Conservation (phyloP, 1,140 invertebrate species). For the Solenopsis invicta region DNA sequence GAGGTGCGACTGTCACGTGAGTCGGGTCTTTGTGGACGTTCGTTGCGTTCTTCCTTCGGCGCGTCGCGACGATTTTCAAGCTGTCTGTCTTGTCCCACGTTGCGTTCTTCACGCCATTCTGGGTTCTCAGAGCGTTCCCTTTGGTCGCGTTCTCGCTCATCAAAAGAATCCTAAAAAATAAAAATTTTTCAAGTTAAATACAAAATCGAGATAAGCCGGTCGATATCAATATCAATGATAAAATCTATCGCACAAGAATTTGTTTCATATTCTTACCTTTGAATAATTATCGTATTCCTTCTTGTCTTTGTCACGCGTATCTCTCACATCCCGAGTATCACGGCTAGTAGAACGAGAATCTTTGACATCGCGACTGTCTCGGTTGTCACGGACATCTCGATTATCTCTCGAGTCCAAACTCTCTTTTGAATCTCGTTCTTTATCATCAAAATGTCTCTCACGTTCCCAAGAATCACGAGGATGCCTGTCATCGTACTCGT, state of each 20-base stretch:
- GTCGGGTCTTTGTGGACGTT: slow-evolving; percentile 88
- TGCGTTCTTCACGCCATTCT: slow-evolving; percentile 82
- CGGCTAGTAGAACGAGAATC: slow-evolving; percentile 75
- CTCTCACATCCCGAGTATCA: slow-evolving; percentile 73
- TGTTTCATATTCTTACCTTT: slow-evolving; percentile 76
- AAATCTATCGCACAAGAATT: slow-evolving; percentile 9
- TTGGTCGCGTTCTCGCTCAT: slow-evolving; percentile 80
- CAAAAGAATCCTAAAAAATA: slow-evolving; percentile 85
- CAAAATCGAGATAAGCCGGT: not conserved
- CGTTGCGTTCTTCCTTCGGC: slow-evolving; percentile 77
- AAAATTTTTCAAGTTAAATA: slow-evolving; percentile 25
- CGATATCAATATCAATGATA: not conserved
- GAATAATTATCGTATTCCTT: slow-evolving; percentile 84
- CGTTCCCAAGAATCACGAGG: slow-evolving; percentile 83
- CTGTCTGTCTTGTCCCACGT: slow-evolving; percentile 68
- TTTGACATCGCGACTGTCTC: slow-evolving; percentile 75
- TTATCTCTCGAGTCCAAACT: slow-evolving; percentile 66
- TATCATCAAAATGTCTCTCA: slow-evolving; percentile 83
- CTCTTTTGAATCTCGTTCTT: slow-evolving; percentile 75
- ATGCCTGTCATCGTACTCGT: slow-evolving; percentile 84
- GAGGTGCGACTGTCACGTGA: slow-evolving; percentile 88
- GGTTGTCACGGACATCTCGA: slow-evolving; percentile 67
- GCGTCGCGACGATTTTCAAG: slow-evolving; percentile 75
- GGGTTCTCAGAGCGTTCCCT: slow-evolving; percentile 76
- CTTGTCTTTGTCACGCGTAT: slow-evolving; percentile 81